A percentile compares a stretch with the other conserved stretches of the same genome.
phyloP scores from a whole-genome alignment of 2,797 vertebrate species.

The Orestias chungarensis region DNA sequence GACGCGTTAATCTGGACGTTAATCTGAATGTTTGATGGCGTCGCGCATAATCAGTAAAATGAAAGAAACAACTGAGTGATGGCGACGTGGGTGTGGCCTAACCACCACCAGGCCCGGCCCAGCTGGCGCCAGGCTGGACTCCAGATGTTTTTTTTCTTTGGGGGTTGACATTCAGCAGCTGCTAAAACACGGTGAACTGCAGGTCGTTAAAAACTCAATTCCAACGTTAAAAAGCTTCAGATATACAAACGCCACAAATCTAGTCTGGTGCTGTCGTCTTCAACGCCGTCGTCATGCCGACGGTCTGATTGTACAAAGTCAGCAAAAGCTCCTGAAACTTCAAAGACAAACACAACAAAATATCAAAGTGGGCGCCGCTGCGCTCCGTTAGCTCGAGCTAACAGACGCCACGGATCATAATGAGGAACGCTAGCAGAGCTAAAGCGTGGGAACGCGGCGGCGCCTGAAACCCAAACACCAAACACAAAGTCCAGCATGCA shows the following conservation, averaged over 20 bases:
- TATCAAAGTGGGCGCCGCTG: constrained; percentile 39
- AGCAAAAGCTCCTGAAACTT: constrained; percentile 59
- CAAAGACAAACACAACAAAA: constrained; percentile 59
- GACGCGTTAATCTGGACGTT: too few relatives aligned
- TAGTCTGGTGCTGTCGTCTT: constrained; percentile 29
- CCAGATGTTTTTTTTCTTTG: constrained; percentile 29
- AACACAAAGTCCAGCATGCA: constrained; percentile 71
- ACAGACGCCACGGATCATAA: constrained; percentile 10
- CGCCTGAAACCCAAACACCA: constrained; percentile 47
- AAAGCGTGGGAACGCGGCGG: constrained; percentile 29
- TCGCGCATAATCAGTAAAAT: too few relatives aligned
- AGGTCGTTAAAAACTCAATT: constrained; percentile 26
- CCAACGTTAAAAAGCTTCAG: constrained; percentile 55
- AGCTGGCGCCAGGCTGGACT: neutral
- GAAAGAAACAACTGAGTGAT: too few relatives aligned
- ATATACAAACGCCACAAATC: constrained; percentile 56
- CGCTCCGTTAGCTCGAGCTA: constrained; percentile 42
- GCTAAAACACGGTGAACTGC: constrained; percentile 27
- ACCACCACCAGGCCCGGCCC: neutral
- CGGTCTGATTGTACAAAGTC: constrained; percentile 69
- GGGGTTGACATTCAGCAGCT: constrained; percentile 48
- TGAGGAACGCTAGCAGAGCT: constrained; percentile 44
- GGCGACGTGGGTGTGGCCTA: neutral
- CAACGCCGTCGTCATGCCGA: constrained; percentile 28
- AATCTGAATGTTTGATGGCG: too few relatives aligned